phyloP scores from a whole-genome alignment of 2,797 vertebrate species.

The Trichosurus vulpecula region DNA sequence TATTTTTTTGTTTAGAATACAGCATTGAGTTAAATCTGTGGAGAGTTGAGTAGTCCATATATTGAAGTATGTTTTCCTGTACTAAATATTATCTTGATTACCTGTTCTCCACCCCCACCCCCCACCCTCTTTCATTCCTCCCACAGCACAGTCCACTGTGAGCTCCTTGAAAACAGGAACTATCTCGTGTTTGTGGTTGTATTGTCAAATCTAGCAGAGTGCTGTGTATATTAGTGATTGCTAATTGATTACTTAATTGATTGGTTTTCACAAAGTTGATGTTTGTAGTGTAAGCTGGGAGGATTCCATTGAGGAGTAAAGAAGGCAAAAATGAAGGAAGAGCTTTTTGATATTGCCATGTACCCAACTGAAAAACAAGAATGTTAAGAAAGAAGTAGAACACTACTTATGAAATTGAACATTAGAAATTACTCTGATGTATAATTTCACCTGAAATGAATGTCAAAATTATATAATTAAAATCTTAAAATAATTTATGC shows the following conservation, averaged over 20 bases:
- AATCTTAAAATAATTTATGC: constrained; percentile 1
- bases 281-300: background rate
- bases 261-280: background rate
- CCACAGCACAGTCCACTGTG: background rate
- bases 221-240: background rate
- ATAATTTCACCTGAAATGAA: constrained; percentile 11
- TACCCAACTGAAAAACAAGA: background rate
- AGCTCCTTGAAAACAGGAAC: background rate
- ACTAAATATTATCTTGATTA: background rate
- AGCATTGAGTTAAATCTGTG: background rate
- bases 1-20: background rate
- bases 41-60: background rate
- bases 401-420: background rate
- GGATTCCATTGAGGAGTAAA: background rate
- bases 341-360: background rate
- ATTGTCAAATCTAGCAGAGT: background rate
- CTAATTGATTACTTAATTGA: background rate
- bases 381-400: background rate
- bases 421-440: constrained; percentile 24
- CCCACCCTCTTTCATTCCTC: too few species aligned
- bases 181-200: background rate
- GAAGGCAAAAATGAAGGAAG: background rate
- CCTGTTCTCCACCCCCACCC: background rate
- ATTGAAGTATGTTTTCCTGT: background rate
- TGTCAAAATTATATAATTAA: constrained; percentile 39